Percentiles rank a stretch among this genome's conserved stretches.
These are phyloP conservation scores for Progne subis DNA, from an alignment of 2,113 vertebrate species.

Conservation along the genomic window DNA sequence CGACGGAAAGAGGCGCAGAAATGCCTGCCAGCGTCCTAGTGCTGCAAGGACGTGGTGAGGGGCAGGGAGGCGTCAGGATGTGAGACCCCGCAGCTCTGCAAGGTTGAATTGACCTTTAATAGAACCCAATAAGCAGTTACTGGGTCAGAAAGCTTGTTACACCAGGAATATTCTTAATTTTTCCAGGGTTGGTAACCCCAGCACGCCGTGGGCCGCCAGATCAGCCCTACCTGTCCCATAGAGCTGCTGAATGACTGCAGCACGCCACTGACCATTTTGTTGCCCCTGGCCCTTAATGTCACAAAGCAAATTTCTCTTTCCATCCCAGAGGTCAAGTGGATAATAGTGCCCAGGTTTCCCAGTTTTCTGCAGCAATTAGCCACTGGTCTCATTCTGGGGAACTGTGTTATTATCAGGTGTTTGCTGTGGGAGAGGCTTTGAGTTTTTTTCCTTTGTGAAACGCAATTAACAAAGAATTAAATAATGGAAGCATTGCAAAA, in stretches of 20 bases:
- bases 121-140: background rate
- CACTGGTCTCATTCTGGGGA: background rate
- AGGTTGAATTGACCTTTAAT: background rate
- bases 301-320: background rate
- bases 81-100: background rate
- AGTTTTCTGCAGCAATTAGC: background rate
- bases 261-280: background rate
- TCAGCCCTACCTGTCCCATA: background rate
- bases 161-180: background rate
- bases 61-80: background rate
- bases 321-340: background rate
- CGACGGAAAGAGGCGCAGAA: background rate
- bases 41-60: fast-evolving
- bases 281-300: background rate
- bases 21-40: fast-evolving
- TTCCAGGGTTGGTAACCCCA: background rate
- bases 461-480: background rate
- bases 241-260: background rate
- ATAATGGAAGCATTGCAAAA: background rate
- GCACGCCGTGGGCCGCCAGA: fast-evolving
- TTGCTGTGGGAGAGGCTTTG: background rate
- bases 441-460: background rate
- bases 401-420: background rate
- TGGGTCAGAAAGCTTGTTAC: background rate
- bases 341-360: background rate